These are phyloP conservation scores for Varroa destructor DNA, from an alignment of 1,140 invertebrate species.

Conservation along the genomic window DNA sequence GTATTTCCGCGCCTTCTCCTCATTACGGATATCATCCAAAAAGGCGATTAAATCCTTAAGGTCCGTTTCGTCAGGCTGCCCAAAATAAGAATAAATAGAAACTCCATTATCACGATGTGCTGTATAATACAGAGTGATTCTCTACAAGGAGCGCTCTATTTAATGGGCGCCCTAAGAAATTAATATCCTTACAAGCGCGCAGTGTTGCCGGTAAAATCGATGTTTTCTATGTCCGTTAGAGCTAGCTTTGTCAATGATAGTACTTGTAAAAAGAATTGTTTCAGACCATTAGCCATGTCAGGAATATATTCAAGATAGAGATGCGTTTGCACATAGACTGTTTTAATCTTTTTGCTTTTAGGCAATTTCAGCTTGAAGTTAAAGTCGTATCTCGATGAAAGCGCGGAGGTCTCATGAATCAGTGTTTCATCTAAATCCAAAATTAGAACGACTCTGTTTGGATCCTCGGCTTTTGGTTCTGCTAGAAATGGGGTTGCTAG, in stretches of 20 bases:
- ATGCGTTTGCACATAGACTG: background rate
- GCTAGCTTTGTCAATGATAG: background rate
- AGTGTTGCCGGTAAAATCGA: constrained; percentile 16
- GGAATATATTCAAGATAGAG: background rate
- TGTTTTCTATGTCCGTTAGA: background rate
- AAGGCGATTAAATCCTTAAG: constrained; percentile 13
- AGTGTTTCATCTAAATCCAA: constrained; percentile 15
- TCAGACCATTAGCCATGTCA: constrained; percentile 4
- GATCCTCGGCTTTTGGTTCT: background rate
- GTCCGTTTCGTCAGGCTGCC: background rate
- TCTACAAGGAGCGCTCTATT: constrained; percentile 9
- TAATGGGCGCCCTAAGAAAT: constrained; percentile 15
- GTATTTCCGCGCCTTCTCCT: background rate
- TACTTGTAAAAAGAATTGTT: background rate
- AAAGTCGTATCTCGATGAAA: constrained; percentile 12
- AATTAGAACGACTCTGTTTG: constrained; percentile 5
- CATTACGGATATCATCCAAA: constrained; percentile 15
- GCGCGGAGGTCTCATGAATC: background rate
- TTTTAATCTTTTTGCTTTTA: background rate
- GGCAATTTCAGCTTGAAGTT: constrained; percentile 1
- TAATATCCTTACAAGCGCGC: background rate
- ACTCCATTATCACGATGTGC: constrained; percentile 10
- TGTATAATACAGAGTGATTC: background rate
- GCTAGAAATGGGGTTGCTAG: background rate
- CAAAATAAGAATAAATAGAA: background rate